Evolutionary conservation across 2,113 vertebrate genomes (phyloP).

Genomic region (Leucosticte australis): DNA sequence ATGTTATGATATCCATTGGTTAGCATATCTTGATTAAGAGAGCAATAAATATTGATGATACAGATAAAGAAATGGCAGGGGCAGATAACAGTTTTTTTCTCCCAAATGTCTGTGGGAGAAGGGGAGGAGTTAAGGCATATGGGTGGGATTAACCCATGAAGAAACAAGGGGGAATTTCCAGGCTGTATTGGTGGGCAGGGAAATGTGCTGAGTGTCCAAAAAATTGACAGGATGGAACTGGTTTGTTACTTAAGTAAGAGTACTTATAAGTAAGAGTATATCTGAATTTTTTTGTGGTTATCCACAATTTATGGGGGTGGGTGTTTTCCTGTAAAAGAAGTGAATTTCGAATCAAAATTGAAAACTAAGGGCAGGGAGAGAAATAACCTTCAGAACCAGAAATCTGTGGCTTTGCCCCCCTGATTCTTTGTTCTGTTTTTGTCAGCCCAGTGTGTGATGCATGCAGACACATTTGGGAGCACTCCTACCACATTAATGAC

Average conservation of each 20-base stretch:
- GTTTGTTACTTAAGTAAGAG: not conserved
- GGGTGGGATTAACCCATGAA: not conserved
- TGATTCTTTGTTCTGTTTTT: not conserved
- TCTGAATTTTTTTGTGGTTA: not conserved
- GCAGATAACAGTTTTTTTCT: not conserved
- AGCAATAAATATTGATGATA: constrained; percentile 5
- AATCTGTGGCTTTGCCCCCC: not conserved
- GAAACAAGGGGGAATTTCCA: not conserved
- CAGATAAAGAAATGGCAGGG: not conserved
- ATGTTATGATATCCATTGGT: not conserved
- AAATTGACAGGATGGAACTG: not conserved
- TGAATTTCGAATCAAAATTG: not conserved
- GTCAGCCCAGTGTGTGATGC: not conserved
- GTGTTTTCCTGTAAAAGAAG: not conserved
- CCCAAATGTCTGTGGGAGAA: not conserved
- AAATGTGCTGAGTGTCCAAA: not conserved
- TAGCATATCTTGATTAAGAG: not conserved
- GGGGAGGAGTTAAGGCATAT: not conserved
- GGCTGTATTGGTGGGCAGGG: not conserved
- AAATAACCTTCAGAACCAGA: not conserved
- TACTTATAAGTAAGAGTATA: not conserved
- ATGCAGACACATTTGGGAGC: not conserved
- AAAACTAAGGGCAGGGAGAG: not conserved
- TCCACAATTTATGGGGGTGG: not conserved
- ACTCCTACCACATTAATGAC: not conserved